These are phyloP conservation scores for Zeugodacus cucurbitae DNA, from an alignment of 1,140 invertebrate genomes.

Conservation along the genomic window DNA sequence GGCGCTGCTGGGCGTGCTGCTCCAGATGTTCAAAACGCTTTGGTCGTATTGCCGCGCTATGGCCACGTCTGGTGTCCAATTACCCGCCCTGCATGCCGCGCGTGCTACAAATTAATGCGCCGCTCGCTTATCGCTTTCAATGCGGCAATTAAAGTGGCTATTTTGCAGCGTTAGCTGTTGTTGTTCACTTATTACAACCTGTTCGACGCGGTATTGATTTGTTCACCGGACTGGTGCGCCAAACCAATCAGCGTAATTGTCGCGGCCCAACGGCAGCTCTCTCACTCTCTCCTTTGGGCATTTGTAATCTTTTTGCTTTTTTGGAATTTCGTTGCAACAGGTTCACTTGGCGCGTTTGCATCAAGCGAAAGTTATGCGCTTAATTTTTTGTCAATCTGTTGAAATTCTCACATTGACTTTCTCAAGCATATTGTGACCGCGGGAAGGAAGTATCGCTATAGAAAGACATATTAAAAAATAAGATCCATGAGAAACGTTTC, in stretches of 20 bases:
- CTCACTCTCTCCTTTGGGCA: neutral
- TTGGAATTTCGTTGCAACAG: constrained; percentile 9
- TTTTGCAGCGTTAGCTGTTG: neutral
- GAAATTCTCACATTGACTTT: neutral
- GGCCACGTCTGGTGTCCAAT: constrained; percentile 15
- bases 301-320: neutral
- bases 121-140: constrained; percentile 28
- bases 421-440: neutral
- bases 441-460: too few species aligned
- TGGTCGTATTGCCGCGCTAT: neutral
- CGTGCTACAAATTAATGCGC: constrained; percentile 18
- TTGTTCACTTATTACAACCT: neutral
- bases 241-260: neutral
- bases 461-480: too few species aligned
- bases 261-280: too few species aligned
- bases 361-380: neutral
- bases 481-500: too few species aligned
- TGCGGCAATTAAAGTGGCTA: constrained; percentile 2
- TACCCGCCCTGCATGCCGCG: constrained; percentile 20
- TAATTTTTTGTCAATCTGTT: neutral
- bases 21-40: constrained; percentile 31
- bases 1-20: constrained; percentile 15
- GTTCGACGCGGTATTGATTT: constrained; percentile 16
- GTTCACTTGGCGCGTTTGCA: neutral
- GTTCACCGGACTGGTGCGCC: neutral